Conservation (phyloP, 2,797 vertebrate genomes). For the Danio kyathit region DNA sequence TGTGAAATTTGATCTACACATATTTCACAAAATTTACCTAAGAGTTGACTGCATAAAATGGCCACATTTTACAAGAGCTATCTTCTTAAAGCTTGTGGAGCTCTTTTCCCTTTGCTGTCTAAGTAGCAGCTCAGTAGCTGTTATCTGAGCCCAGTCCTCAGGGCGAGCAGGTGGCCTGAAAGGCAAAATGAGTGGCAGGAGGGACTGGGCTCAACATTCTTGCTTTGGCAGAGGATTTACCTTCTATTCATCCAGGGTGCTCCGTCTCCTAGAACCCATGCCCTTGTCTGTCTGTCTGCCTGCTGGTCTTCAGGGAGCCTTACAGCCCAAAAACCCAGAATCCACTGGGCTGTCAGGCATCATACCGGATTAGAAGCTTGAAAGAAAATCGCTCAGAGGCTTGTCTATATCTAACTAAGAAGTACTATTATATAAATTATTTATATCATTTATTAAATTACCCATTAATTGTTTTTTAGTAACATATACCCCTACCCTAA, state of each 20-base stretch:
- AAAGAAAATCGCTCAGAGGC: background rate
- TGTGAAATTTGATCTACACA: background rate
- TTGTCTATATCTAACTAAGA: background rate
- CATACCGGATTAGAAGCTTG: conserved; percentile 14
- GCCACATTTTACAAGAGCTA: background rate
- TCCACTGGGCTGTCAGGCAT: conserved; percentile 39
- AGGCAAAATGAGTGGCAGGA: conserved; percentile 37
- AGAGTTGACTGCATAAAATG: background rate
- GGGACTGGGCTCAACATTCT: conserved; percentile 40
- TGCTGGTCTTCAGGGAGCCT: too few species aligned
- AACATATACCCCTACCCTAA: too few species aligned
- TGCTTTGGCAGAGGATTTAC: conserved; percentile 34
- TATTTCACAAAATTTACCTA: background rate
- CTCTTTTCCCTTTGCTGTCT: background rate
- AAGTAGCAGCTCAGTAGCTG: conserved; percentile 6
- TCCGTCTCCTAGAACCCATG: conserved; percentile 15
- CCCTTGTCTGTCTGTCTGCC: conserved; percentile 44
- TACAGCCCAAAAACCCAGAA: background rate
- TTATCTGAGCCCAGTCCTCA: conserved; percentile 37
- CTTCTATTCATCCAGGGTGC: conserved; percentile 35
- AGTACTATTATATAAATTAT: background rate
- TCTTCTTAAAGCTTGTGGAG: background rate
- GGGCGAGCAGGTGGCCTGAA: conserved; percentile 47
- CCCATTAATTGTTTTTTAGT: too few species aligned
- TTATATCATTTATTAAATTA: too few species aligned